Base-by-base conservation (phyloP, 2,797 vertebrate genomes). In the Hemibagrus guttatus region DNA sequence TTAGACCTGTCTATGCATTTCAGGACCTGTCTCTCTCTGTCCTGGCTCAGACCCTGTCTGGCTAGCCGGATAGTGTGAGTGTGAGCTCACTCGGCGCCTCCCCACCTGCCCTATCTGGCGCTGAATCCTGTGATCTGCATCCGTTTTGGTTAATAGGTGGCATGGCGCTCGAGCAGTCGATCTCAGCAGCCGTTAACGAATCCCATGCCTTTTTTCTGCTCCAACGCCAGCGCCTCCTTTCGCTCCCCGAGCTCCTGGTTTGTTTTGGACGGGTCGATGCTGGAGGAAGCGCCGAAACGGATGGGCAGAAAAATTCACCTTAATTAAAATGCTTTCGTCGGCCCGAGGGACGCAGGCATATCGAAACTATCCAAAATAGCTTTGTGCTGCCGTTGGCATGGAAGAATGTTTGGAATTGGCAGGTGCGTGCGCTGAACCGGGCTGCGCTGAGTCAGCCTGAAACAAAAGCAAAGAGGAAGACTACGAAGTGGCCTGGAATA, bases 321-420 rank as follows among this genome's bases (percentile, higher is more conserved):
- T 87, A 85, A 90, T 90, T 90, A 90, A 88, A 87, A 88, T 82
- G 72, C 42, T 81, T 88, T 74, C 46, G 71, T n/a, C 79, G 66
- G 87, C 84, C 78, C 61, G 59, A 61, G 85, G 66, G 72, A 71
- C 80, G 56, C 74, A 46, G 61, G 71, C 59, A 58, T 83, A 87
- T 90, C 84, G 52, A 81, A 84, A 83, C 85, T 79, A 56, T 85
- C 75, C 79, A 69, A 87, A 88, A 86, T 86, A 69, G 71, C 69
- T 86, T 84, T 79, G 46, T 85, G 81, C 58, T 78, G 85, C 68
- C 46, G 82, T 84, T 83, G 74, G 83, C 75, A 72, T 56, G 74
- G 66, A 85, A 23, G 83, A 85, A 58, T 46, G 59, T 80, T 81
- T 75, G 85, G 81, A 87, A 84, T 69, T 83, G 84, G 74, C 83